Evolutionary conservation across 2,797 vertebrate species (phyloP).

Genomic region (Falco biarmicus): DNA sequence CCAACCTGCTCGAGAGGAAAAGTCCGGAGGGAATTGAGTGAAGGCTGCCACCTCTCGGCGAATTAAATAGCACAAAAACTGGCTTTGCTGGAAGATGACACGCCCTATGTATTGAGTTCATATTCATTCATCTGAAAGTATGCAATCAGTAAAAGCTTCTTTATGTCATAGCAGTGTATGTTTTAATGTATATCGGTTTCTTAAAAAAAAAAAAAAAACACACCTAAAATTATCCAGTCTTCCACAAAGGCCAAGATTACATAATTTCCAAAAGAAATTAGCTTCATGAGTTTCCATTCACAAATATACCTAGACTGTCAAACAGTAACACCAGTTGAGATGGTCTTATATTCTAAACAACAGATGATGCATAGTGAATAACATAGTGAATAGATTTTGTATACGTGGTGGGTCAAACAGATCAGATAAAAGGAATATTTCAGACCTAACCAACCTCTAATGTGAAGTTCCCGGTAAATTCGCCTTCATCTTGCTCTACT

Average conservation of each 20-base stretch:
- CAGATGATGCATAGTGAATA: neutral
- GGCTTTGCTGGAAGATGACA: neutral
- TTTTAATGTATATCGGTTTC: neutral
- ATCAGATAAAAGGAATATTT: neutral
- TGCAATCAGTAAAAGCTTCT: neutral
- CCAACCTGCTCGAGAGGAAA: neutral
- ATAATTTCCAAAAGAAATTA: neutral
- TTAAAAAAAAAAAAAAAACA: neutral
- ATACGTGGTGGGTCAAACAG: neutral
- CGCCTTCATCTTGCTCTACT: neutral
- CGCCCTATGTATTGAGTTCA: neutral
- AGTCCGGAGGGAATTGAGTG: neutral
- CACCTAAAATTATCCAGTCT: neutral
- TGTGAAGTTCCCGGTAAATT: neutral
- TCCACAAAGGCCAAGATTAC: neutral
- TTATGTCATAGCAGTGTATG: neutral
- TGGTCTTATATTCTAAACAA: neutral
- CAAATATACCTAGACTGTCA: neutral
- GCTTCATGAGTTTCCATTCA: neutral
- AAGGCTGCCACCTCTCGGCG: conserved; percentile 43
- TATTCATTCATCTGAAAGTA: neutral
- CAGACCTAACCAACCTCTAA: neutral
- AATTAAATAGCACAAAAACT: neutral
- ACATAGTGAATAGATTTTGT: neutral
- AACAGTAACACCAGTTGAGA: neutral